Evolutionary conservation across 2,797 vertebrate genomes (phyloP), one percentile per base, ranked within the genome.

Genomic region (Clarias platycephalus): DNA sequence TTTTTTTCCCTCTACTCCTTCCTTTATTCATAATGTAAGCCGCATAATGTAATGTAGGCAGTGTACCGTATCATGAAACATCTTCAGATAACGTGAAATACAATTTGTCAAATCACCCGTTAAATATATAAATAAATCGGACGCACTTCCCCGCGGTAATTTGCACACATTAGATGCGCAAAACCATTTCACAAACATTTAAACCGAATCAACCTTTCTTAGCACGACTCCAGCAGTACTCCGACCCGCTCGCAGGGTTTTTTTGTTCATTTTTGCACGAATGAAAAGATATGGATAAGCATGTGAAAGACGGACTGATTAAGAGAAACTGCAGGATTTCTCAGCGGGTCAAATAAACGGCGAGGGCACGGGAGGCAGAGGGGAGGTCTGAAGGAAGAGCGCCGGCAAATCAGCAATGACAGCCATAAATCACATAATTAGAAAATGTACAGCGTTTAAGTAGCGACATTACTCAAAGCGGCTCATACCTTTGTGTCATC

Each of bases 351-450:
- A 90, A 90, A 92, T 91, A 90, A 93, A 92, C 90, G 86, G 87
- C 53, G 24, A 68, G 83, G 68, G 77, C 85, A 83, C 31, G 10
- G 20, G 37, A 57, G 44, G 70, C 83, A 72, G 88, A 86, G 87
- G 83, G 80, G 89, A 79, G 77, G 83, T 81, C 64, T 84, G 87
- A 13, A 88, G 70, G 85, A 85, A 89, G 89, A 87, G 84, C 88
- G 88, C 79, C 87, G 83, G 86, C 85, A 89, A 91, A 90, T 92
- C 90, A 87, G 86, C 90, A 93, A 93, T 89, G 93, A 92, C 90
- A 84, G 64, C 90, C 93, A 95, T 95, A 94, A 94, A 95, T 95
- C 94, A 94, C 89, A 89, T 92, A 91, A 94, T 95, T 95, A 95
- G 92, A 91, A 88, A 94, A 91, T 90, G 90, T 75, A 89, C 89